phyloP scores from a whole-genome alignment of 2,888 invertebrate species.

The Andrena fulva region DNA sequence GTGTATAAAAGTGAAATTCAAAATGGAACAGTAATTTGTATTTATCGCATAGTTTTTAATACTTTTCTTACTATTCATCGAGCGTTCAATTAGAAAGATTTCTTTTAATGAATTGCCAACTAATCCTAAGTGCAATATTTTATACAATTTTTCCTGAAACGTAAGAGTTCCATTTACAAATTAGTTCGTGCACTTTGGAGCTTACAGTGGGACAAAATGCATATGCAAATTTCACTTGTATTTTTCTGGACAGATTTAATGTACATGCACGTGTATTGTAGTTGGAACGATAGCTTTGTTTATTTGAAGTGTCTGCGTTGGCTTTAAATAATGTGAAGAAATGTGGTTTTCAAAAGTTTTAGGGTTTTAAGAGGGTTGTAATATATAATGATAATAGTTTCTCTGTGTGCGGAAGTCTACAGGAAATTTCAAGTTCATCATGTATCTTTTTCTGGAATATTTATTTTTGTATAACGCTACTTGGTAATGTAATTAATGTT shows the following conservation, averaged over 20 bases:
- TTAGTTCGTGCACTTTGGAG: slow-evolving; percentile 1
- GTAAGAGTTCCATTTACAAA: not conserved
- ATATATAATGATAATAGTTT: not conserved
- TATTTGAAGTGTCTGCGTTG: not conserved
- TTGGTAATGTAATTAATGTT: too few species aligned
- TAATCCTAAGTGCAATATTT: not conserved
- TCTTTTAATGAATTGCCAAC: not conserved
- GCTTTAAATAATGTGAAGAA: not conserved
- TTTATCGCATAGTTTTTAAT: not conserved
- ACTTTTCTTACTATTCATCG: not conserved
- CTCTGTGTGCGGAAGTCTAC: too few species aligned
- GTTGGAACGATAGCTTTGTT: not conserved
- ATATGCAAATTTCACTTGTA: slow-evolving; percentile 24
- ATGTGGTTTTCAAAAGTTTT: too few species aligned
- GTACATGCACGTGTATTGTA: not conserved
- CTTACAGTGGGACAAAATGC: not conserved
- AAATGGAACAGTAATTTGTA: not conserved
- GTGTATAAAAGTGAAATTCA: slow-evolving; percentile 22
- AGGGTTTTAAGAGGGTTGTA: not conserved
- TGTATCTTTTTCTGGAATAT: too few species aligned
- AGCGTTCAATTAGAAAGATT: not conserved
- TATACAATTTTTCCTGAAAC: not conserved
- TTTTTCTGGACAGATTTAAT: slow-evolving; percentile 27
- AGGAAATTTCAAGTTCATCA: too few species aligned
- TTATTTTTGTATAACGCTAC: too few species aligned